Base-by-base conservation (phyloP, 2,113 vertebrate genomes). In the Amphiprion percula region DNA sequence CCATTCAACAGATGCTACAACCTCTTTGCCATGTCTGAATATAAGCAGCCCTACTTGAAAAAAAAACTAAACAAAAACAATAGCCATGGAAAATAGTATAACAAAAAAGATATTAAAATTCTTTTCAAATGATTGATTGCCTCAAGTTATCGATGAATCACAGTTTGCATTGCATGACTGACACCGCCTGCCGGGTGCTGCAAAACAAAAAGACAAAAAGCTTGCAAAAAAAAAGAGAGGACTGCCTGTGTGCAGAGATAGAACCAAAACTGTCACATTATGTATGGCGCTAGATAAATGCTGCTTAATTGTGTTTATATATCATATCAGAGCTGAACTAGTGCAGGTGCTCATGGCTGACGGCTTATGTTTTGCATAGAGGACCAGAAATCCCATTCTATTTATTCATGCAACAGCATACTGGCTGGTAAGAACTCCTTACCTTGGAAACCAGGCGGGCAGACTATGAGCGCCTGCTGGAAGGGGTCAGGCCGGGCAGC, bases 401-500 rank as follows among this genome's bases (percentile, higher is more conserved):
- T 37, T 50, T 15, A 19, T 61, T 46, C 12, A 44, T 10, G 54
- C 49, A 33, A 55, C 67, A 30, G 44, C 52, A 26, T 3, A 24
- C 58, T 53, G 1, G 41, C 47, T 8, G 0, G 8, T 74, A 17
- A 5, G 58, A 10, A 5, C 30, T 28, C 16, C 94, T 95, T 94
- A 99, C 98, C 98, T 97, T 99, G 98, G 95, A 99, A 99, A 93
- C 96, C 95, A 19, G 98, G 97, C 2, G 98, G 98, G 93, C 98
- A 99, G 89, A 99, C 98, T 39, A 99, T 99, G 92, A 99, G 97
- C 1, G 98, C 98, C 95, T 99, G 98, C 95, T 99, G 98, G 95
- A 99, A 97, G 94, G 98, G 98, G 94, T 99, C 98, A 0, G 98
- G 96, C 61, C 97, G 96, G 87, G 98, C 96, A 37, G 94, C 85